phyloP scores from a whole-genome alignment of 2,888 invertebrate genomes.

The Notodonta dromedarius region DNA sequence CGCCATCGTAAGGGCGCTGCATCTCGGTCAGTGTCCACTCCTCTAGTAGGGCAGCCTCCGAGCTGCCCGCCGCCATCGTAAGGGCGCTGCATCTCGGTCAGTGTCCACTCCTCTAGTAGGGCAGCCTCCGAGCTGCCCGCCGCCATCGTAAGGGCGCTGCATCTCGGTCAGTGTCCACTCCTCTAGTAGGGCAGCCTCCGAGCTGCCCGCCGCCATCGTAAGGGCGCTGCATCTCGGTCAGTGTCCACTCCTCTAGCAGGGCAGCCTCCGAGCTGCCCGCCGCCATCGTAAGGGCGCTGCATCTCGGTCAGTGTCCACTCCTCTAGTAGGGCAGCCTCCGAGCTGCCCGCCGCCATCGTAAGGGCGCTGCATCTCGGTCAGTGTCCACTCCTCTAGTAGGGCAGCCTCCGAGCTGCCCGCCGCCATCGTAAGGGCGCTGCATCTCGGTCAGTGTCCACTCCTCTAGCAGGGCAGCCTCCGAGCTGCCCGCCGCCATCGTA shows the following conservation, averaged over 20 bases:
- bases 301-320: conserved; percentile 90
- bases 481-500: too few species aligned
- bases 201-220: too few species aligned
- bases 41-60: conserved; percentile 81
- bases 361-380: conserved; percentile 92
- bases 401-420: conserved; percentile 88
- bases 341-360: conserved; percentile 92
- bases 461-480: too few species aligned
- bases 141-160: conserved; percentile 92
- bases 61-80: conserved; percentile 92
- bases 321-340: conserved; percentile 81
- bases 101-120: too few species aligned
- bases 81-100: conserved; percentile 92
- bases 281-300: conserved; percentile 92
- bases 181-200: too few species aligned
- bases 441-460: conserved; percentile 85
- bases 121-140: conserved; percentile 88
- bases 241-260: too few species aligned
- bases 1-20: conserved; percentile 92
- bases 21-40: conserved; percentile 90
- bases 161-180: conserved; percentile 85
- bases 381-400: too few species aligned
- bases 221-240: too few species aligned
- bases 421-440: conserved; percentile 92
- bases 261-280: conserved; percentile 87